Conservation (phyloP, 2,888 invertebrate species). For the Nemapogon koenigi region DNA sequence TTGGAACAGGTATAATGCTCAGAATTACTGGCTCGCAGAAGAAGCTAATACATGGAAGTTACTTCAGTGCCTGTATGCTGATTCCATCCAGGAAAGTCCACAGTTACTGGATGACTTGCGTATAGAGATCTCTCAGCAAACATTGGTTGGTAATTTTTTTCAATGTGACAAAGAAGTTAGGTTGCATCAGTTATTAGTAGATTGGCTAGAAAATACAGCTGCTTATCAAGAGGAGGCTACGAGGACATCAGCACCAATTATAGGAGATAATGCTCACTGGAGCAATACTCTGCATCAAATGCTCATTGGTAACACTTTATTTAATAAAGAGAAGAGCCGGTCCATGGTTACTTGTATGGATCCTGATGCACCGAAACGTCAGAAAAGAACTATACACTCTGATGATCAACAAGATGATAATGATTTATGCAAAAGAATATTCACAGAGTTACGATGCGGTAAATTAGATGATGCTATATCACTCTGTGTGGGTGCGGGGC, state of each 20-base stretch:
- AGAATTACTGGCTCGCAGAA: slow-evolving; percentile 71
- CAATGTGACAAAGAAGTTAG: slow-evolving; percentile 63
- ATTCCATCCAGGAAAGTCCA: slow-evolving; percentile 71
- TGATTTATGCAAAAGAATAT: slow-evolving; percentile 65
- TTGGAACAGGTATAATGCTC: slow-evolving; percentile 52
- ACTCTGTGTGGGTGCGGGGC: slow-evolving; percentile 84
- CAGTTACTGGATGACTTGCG: slow-evolving; percentile 55
- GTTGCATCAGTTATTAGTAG: slow-evolving; percentile 84
- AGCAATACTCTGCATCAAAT: slow-evolving; percentile 89
- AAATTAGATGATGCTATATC: slow-evolving; percentile 84
- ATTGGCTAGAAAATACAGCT: slow-evolving; percentile 90
- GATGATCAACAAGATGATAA: slow-evolving; percentile 82
- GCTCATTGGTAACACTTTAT: slow-evolving; percentile 54
- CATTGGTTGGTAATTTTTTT: slow-evolving; percentile 41
- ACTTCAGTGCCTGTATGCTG: slow-evolving; percentile 80
- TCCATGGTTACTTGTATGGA: slow-evolving; percentile 74
- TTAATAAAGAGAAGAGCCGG: slow-evolving; percentile 48
- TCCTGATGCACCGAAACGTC: slow-evolving; percentile 87
- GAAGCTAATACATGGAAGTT: slow-evolving; percentile 92
- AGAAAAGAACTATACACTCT: slow-evolving; percentile 81
- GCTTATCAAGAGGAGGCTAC: slow-evolving; percentile 76
- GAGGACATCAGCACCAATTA: slow-evolving; percentile 45
- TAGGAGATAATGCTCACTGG: slow-evolving; percentile 79
- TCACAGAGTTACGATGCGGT: slow-evolving; percentile 83
- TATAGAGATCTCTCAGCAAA: slow-evolving; percentile 46